phyloP scores from a whole-genome alignment of 1,140 invertebrate genomes.

The Aricia agestis region DNA sequence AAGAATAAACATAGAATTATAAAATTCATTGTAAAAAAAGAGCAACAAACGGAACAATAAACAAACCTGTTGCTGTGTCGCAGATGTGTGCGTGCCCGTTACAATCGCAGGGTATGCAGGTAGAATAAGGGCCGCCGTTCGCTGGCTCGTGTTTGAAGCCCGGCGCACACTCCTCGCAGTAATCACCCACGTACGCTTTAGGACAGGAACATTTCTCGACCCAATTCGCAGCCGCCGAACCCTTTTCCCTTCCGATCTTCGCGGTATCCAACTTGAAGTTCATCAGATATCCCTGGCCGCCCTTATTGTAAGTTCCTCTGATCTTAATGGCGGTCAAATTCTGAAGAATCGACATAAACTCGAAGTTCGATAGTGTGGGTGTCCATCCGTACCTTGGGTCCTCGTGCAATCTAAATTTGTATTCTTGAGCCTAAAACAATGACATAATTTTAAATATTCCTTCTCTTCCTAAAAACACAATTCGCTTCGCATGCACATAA shows the following conservation, averaged over 20 bases:
- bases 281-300: slow-evolving; percentile 91
- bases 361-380: slow-evolving; percentile 87
- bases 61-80: slow-evolving; percentile 92
- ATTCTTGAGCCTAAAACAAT: slow-evolving; percentile 81
- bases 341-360: slow-evolving; percentile 93
- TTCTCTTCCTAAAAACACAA: neutral
- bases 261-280: slow-evolving; percentile 92
- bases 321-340: slow-evolving; percentile 97
- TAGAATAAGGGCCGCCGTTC: slow-evolving; percentile 92
- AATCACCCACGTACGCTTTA: slow-evolving; percentile 94
- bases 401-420: slow-evolving; percentile 92
- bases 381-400: slow-evolving; percentile 94
- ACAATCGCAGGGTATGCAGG: slow-evolving; percentile 96
- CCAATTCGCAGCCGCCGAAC: slow-evolving; percentile 91
- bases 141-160: slow-evolving; percentile 94
- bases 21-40: neutral
- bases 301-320: slow-evolving; percentile 90
- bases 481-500: slow-evolving; percentile 9
- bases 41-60: neutral
- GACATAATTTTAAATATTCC: neutral
- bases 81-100: slow-evolving; percentile 97
- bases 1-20: neutral
- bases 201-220: slow-evolving; percentile 97
- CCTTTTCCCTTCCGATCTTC: slow-evolving; percentile 84
- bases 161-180: slow-evolving; percentile 97